Conservation (phyloP, 2,113 vertebrate species). For the Dicaeum eximium region DNA sequence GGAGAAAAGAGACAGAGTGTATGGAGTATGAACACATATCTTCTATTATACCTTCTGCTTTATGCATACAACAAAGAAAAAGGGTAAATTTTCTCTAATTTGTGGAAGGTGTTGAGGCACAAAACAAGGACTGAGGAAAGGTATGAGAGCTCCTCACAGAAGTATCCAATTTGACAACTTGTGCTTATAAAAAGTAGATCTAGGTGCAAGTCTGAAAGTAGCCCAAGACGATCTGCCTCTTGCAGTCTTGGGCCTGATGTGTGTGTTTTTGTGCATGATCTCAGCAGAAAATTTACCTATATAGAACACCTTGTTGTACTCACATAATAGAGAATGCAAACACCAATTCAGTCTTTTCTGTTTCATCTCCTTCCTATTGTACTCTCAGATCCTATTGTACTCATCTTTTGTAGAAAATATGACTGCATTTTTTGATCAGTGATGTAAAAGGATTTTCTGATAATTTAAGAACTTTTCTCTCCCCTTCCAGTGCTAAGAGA, state of each 20-base stretch:
- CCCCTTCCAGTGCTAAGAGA: background rate
- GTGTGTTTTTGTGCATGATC: background rate
- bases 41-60: background rate
- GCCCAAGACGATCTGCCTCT: background rate
- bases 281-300: background rate
- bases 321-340: fast-evolving
- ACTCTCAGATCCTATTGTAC: background rate
- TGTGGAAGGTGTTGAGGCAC: background rate
- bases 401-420: background rate
- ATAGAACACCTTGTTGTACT: background rate
- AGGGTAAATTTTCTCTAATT: background rate
- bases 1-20: background rate
- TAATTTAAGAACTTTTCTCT: background rate
- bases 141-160: background rate
- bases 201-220: background rate
- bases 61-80: background rate
- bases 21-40: background rate
- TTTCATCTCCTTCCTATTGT: background rate
- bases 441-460: background rate
- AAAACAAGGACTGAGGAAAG: background rate
- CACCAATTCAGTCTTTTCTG: background rate
- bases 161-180: background rate
- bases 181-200: background rate
- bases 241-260: background rate
- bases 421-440: background rate